Conservation (phyloP, 2,888 invertebrate genomes). For the Falcaria lacertinaria region DNA sequence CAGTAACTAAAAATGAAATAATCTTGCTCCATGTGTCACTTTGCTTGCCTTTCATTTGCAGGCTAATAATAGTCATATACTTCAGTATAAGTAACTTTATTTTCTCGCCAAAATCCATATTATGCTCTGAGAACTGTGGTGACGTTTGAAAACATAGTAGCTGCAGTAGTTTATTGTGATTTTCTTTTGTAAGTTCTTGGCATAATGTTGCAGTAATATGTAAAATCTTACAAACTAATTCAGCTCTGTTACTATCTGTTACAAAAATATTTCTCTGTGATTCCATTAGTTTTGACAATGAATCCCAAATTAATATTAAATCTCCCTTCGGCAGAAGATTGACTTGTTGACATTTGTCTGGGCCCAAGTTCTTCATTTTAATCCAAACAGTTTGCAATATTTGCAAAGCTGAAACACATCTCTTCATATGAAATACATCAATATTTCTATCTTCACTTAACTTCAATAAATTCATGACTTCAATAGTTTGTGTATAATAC, state of each 20-base stretch:
- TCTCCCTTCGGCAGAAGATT: conserved; percentile 21
- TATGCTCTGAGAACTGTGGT: conserved; percentile 30
- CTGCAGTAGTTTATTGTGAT: conserved; percentile 33
- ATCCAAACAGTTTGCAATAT: conserved; percentile 43
- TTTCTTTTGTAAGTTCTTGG: conserved; percentile 27
- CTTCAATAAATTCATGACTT: conserved; percentile 41
- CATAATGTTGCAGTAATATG: conserved; percentile 33
- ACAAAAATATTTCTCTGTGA: conserved; percentile 31
- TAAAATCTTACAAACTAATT: conserved; percentile 38
- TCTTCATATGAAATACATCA: conserved; percentile 50
- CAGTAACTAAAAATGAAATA: conserved; percentile 29
- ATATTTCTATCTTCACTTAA: conserved; percentile 36
- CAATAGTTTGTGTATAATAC: conserved; percentile 44
- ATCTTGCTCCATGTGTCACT: conserved; percentile 40
- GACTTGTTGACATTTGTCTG: background rate
- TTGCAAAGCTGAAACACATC: conserved; percentile 37
- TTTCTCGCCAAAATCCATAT: conserved; percentile 25
- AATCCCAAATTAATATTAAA: conserved; percentile 28
- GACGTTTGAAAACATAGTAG: conserved; percentile 43
- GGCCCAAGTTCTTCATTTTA: conserved; percentile 6
- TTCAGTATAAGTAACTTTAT: conserved; percentile 38
- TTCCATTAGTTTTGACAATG: conserved; percentile 36
- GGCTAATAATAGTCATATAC: conserved; percentile 38
- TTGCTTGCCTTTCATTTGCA: conserved; percentile 30
- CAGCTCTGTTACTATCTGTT: conserved; percentile 23